Evolutionary conservation across 2,797 vertebrate genomes (phyloP).

Genomic region (Corythornis leucogaster): DNA sequence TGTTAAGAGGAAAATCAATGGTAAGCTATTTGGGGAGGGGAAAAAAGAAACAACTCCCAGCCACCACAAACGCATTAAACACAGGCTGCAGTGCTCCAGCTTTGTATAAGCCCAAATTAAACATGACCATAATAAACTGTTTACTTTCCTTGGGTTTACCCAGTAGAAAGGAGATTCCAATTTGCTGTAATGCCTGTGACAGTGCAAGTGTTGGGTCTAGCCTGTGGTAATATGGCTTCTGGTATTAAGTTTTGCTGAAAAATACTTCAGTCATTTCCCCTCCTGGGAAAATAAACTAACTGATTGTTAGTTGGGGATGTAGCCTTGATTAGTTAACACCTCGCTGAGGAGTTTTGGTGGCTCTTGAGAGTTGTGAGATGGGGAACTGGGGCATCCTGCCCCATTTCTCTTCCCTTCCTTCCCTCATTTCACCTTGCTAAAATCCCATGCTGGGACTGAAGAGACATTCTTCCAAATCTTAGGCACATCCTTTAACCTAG

Average conservation of each 20-base stretch:
- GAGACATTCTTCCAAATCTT: neutral
- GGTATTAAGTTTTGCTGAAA: neutral
- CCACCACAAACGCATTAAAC: slow-evolving; percentile 51
- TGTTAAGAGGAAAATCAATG: slow-evolving; percentile 57
- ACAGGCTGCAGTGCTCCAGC: slow-evolving; percentile 1
- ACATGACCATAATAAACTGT: slow-evolving; percentile 53
- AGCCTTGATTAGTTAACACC: neutral
- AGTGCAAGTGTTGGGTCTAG: neutral
- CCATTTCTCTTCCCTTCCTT: neutral
- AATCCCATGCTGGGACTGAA: neutral
- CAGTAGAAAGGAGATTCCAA: neutral
- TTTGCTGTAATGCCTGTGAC: neutral
- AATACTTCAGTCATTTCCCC: neutral
- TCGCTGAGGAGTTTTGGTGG: neutral
- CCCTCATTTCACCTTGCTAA: neutral
- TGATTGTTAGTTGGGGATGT: neutral
- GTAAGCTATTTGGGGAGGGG: neutral
- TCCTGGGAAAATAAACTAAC: neutral
- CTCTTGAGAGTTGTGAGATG: neutral
- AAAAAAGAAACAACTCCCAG: neutral
- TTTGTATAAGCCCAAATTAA: slow-evolving; percentile 52
- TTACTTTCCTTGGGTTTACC: slow-evolving; percentile 49
- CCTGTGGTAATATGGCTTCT: neutral
- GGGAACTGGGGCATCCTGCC: neutral
- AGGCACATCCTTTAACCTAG: neutral